Percentiles rank a stretch among this genome's conserved stretches.
Evolutionary conservation across 2,888 invertebrate species (phyloP).

Genomic region (Philopedon plagiatum): DNA sequence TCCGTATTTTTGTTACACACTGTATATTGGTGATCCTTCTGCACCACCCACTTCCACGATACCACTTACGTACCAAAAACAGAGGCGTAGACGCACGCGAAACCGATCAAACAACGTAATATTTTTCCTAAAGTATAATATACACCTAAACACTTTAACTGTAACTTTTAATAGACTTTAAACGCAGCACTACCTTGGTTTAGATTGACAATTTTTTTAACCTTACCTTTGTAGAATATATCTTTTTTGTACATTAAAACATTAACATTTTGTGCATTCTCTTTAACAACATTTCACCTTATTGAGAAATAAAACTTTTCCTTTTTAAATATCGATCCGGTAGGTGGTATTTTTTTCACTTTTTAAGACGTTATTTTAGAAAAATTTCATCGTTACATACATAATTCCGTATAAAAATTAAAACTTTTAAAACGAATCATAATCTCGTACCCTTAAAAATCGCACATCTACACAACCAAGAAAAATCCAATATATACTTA

Average conservation of each 20-base stretch:
- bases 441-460: background rate
- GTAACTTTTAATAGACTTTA: conserved; percentile 34
- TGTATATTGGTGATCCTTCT: too few species aligned
- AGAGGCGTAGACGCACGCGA: too few species aligned
- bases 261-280: conserved; percentile 12
- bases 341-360: background rate
- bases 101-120: background rate
- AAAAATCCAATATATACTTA: background rate
- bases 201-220: conserved; percentile 25
- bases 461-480: background rate
- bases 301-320: conserved; percentile 1
- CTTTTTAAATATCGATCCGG: background rate
- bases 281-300: conserved; percentile 4
- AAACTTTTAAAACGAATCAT: background rate
- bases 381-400: too few species aligned
- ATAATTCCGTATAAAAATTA: background rate
- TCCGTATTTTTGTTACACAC: too few species aligned
- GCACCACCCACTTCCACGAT: background rate
- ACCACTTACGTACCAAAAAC: background rate
- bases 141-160: conserved; percentile 22
- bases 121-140: conserved; percentile 10
- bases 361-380: too few species aligned
- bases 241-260: conserved; percentile 23
- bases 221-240: conserved; percentile 19
- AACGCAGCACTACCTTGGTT: conserved; percentile 20